Evolutionary conservation across 2,113 vertebrate genomes (phyloP).

Genomic region (Erythrocercus mccallii): DNA sequence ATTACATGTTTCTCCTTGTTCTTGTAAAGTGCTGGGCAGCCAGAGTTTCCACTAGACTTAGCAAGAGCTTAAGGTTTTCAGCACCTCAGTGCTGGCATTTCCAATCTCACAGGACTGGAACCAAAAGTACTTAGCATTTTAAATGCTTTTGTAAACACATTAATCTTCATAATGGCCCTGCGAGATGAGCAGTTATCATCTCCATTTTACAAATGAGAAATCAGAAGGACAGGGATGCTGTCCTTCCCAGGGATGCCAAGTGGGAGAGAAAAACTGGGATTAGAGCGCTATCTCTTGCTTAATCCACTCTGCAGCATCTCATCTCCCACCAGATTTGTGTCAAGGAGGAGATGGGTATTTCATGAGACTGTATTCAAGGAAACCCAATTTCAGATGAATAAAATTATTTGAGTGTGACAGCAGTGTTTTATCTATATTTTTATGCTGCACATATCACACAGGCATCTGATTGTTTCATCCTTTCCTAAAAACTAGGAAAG

Average conservation of each 20-base stretch:
- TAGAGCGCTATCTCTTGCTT: slow-evolving; percentile 50
- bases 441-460: neutral
- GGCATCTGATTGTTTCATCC: neutral
- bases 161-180: slow-evolving; percentile 54
- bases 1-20: neutral
- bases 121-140: slow-evolving; percentile 50
- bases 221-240: slow-evolving; percentile 23
- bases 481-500: neutral
- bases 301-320: neutral
- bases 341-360: neutral
- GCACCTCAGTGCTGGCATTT: slow-evolving; percentile 30
- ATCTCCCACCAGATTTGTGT: neutral
- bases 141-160: slow-evolving; percentile 61
- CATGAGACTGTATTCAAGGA: neutral
- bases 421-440: neutral
- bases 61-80: slow-evolving; percentile 33
- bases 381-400: neutral
- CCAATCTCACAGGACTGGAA: slow-evolving; percentile 41
- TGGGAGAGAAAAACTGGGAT: slow-evolving; percentile 17
- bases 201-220: slow-evolving; percentile 58
- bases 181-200: slow-evolving; percentile 58
- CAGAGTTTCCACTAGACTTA: slow-evolving; percentile 35
- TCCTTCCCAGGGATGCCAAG: neutral
- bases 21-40: neutral
- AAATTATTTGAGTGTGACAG: neutral